A percentile compares a stretch with the other conserved stretches of the same genome.
phyloP scores from a whole-genome alignment of 2,797 vertebrate species.

The Tangara arthus region DNA sequence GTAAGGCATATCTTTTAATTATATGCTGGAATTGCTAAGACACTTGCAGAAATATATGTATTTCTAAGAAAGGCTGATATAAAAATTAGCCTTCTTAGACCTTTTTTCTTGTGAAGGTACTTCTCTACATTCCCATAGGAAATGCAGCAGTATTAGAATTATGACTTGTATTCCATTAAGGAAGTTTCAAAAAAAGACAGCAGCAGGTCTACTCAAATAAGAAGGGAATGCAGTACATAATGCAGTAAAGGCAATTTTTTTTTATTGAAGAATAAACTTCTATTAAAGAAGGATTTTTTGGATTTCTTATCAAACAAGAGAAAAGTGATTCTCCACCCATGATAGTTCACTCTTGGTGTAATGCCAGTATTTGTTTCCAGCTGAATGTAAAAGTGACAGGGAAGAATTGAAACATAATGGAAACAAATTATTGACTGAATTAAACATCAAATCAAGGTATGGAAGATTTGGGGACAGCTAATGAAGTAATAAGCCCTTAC shows the following conservation, averaged over 20 bases:
- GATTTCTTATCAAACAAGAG: background rate
- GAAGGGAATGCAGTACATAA: background rate
- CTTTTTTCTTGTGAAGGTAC: background rate
- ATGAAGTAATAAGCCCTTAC: background rate
- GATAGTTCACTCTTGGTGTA: background rate
- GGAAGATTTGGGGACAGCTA: background rate
- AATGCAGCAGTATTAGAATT: background rate
- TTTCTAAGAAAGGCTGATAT: background rate
- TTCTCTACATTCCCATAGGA: background rate
- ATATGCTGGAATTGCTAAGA: background rate
- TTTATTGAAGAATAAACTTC: background rate
- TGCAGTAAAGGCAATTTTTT: background rate
- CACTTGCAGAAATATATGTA: background rate
- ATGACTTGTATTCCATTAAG: background rate
- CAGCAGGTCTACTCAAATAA: background rate
- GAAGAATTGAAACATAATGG: background rate
- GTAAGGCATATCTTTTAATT: background rate
- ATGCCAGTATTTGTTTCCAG: conserved; percentile 4
- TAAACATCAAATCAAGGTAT: background rate
- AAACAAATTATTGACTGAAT: conserved; percentile 1
- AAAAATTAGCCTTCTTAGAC: background rate
- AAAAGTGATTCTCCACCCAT: background rate
- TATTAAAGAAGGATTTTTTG: background rate
- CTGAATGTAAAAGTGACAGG: background rate
- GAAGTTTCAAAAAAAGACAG: background rate